Evolutionary conservation across 2,888 invertebrate species (phyloP), one percentile per base, ranked within the genome.

Genomic region (Meteorus cinctellus): DNA sequence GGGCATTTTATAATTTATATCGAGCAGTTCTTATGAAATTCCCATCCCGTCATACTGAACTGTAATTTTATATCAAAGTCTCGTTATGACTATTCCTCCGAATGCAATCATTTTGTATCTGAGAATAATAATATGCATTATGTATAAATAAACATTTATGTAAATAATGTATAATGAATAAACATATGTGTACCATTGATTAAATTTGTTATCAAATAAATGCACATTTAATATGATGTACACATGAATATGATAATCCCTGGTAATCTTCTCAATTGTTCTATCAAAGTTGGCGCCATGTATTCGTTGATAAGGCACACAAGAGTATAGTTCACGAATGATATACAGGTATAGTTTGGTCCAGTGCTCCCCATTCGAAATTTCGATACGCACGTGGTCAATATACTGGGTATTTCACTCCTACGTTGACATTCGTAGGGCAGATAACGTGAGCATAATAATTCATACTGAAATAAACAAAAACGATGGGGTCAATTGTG

Each of bases 1-100:
- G 96, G 85, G 96, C 96, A 0, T 97, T 97, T 87, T 95, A 96
- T 84, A 96, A 95, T 89, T 91, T 96, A 0, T 95, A 95, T 86
- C 91, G 93, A 83, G 95, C 96, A 19, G 94, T 96, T 70, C 88
- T 95, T 45, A 96, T 96, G 90, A 96, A 95, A 89, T 96, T 96
- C 84, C 95, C 95, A 0, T 94, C 95, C 0, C 92, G 92, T 67
- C 96, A 96, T 85, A 95, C 95, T 45, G 96, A 96, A 90, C 90
- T 96, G 86, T 96, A 94, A 93, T 79, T 41, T 14, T 51, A 4
- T 4, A 16, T 16, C 12, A 24, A 24, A 0, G 16, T 51, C 0
- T 51, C 16, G 2, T 31, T 14, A 66, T 36, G 10, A 48, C 51
- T 8, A 8, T 4, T 60, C 29, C 3, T 60, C 12, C 27, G 12